phyloP scores from a whole-genome alignment of 2,113 vertebrate genomes.

The Platichthys flesus region DNA sequence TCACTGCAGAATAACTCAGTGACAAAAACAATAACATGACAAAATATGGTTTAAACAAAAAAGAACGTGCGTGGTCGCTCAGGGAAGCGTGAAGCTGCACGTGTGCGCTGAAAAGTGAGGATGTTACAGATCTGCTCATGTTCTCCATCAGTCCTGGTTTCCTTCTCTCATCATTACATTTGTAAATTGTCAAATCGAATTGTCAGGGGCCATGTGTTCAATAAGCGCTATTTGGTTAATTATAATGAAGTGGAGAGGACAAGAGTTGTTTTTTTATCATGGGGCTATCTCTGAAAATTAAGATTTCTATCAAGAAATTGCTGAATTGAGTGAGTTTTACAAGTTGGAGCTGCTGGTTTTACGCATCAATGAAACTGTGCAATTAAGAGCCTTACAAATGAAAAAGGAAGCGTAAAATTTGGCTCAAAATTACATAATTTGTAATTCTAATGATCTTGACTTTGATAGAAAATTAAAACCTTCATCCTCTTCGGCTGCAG shows the following conservation, averaged over 20 bases:
- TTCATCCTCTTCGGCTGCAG: background rate
- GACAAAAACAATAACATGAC: slow-evolving; percentile 23
- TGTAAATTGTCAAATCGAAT: slow-evolving; percentile 65
- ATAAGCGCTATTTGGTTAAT: slow-evolving; percentile 55
- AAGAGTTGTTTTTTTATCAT: slow-evolving; percentile 31
- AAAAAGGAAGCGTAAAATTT: background rate
- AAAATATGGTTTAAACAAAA: background rate
- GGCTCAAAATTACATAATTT: background rate
- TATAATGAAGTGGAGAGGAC: slow-evolving; percentile 52
- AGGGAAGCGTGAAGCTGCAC: slow-evolving; percentile 33
- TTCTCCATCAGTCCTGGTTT: slow-evolving; percentile 20
- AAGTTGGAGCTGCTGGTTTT: background rate
- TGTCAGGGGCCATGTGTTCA: slow-evolving; percentile 66
- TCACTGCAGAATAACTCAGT: slow-evolving; percentile 31
- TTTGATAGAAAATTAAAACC: background rate
- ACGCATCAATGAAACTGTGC: background rate
- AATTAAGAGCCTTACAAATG: background rate
- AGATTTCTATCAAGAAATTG: slow-evolving; percentile 45
- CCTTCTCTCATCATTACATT: slow-evolving; percentile 44
- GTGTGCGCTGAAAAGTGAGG: background rate
- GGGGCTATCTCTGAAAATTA: slow-evolving; percentile 41
- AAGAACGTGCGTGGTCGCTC: slow-evolving; percentile 43
- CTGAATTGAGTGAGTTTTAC: slow-evolving; percentile 31
- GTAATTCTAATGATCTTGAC: background rate
- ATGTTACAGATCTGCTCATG: slow-evolving; percentile 22